These are phyloP conservation scores for Ditylenchus dipsaci DNA, from an alignment of 1,140 invertebrate genomes.

Conservation along the genomic window DNA sequence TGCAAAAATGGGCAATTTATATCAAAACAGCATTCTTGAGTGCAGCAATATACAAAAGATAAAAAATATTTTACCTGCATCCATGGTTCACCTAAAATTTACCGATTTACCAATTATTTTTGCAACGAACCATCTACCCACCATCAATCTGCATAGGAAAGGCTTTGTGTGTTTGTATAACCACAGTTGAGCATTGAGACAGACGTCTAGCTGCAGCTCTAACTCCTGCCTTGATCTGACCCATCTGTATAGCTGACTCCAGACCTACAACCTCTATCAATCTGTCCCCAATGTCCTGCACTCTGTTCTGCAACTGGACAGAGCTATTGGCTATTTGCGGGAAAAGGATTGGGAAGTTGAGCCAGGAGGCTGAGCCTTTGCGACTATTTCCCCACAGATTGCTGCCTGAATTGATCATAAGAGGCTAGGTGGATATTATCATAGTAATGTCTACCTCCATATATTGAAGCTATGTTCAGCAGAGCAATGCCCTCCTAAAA, in stretches of 20 bases:
- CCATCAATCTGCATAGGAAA: constrained; percentile 88
- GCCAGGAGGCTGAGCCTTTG: constrained; percentile 57
- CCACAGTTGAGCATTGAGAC: constrained; percentile 85
- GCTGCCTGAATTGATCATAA: too few species aligned
- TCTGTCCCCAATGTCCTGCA: constrained; percentile 83
- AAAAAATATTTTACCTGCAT: constrained; percentile 31
- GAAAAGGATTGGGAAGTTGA: constrained; percentile 59
- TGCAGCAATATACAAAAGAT: too few species aligned
- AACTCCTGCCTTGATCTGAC: constrained; percentile 85
- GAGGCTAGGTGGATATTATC: neutral
- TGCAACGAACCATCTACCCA: neutral
- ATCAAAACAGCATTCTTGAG: too few species aligned
- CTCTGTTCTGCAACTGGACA: constrained; percentile 58
- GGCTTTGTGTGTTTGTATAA: constrained; percentile 69
- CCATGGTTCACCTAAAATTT: constrained; percentile 32
- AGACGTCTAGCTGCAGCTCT: constrained; percentile 76
- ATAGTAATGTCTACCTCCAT: constrained; percentile 61
- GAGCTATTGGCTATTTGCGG: constrained; percentile 63
- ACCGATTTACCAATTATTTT: neutral
- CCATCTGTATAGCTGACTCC: constrained; percentile 91
- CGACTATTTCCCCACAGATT: constrained; percentile 85
- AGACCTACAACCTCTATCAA: constrained; percentile 91
- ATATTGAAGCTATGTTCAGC: constrained; percentile 91
- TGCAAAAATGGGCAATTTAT: too few species aligned
- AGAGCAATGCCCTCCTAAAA: constrained; percentile 78